A percentile compares a stretch with the other conserved stretches of the same genome.
These are phyloP conservation scores for Synergus itoensis DNA, from an alignment of 2,888 invertebrate genomes.

Conservation along the genomic window DNA sequence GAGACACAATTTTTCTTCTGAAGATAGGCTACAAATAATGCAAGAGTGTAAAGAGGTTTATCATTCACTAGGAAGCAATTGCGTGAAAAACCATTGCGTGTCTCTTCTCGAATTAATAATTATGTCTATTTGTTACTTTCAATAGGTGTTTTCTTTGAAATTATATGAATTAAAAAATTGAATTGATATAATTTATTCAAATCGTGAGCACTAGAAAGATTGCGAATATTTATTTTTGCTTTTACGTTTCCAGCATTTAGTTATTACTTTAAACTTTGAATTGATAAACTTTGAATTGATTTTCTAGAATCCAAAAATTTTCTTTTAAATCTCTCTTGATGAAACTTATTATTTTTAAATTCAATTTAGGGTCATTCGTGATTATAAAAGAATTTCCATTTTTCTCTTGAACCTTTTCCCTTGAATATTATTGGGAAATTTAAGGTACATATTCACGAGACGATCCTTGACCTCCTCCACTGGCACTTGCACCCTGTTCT, in stretches of 20 bases:
- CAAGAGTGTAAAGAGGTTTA: not conserved
- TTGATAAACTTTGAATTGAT: too few relatives aligned
- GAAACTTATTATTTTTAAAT: not conserved
- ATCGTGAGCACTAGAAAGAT: too few relatives aligned
- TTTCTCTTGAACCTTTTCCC: constrained; percentile 79
- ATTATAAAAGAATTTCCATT: not conserved
- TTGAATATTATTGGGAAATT: constrained; percentile 87
- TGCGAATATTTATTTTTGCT: too few relatives aligned
- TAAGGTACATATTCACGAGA: constrained; percentile 83
- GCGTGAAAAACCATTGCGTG: not conserved
- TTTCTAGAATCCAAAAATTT: not conserved
- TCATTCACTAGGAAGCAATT: not conserved
- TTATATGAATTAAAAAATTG: not conserved
- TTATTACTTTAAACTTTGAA: too few relatives aligned
- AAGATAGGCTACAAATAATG: not conserved
- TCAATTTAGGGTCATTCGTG: not conserved
- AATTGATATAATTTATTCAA: not conserved
- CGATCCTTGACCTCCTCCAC: constrained; percentile 82
- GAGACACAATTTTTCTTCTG: not conserved
- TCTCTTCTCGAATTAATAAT: not conserved
- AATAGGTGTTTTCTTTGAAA: not conserved
- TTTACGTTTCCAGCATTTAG: too few relatives aligned
- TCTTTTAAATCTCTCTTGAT: not conserved
- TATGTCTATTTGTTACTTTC: not conserved
- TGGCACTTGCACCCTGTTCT: constrained; percentile 67